Percentiles rank a stretch among this genome's conserved stretches.
Evolutionary conservation across 2,797 vertebrate species (phyloP).

Genomic region (Sebastes trivittatus): DNA sequence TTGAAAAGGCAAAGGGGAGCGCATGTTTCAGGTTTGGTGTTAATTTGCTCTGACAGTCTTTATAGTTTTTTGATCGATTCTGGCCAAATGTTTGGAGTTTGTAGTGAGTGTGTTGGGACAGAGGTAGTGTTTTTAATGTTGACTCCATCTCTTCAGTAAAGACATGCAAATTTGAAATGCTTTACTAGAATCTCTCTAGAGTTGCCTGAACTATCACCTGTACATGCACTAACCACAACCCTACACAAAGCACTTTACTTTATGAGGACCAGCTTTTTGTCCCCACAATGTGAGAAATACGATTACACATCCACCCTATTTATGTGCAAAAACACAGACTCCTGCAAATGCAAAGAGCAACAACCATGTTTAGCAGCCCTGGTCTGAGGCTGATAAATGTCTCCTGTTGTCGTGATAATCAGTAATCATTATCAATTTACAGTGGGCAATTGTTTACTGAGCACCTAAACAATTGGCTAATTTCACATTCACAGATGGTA

Average conservation of each 20-base stretch:
- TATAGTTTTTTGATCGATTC: conserved; percentile 30
- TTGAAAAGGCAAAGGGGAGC: conserved; percentile 59
- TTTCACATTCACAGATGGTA: conserved; percentile 56
- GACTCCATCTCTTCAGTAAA: neutral
- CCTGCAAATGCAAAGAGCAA: neutral
- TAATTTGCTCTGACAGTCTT: conserved; percentile 41
- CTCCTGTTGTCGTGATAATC: conserved; percentile 50
- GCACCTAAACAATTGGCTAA: conserved; percentile 47
- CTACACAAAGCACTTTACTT: neutral
- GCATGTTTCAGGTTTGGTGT: conserved; percentile 21
- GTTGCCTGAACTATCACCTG: neutral
- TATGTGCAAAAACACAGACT: neutral
- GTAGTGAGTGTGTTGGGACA: neutral
- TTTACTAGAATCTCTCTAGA: neutral
- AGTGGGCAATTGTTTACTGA: conserved; percentile 57
- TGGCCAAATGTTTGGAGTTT: conserved; percentile 21
- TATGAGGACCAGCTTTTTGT: no score
- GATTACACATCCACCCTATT: neutral
- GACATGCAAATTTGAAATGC: neutral
- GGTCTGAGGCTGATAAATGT: conserved; percentile 57
- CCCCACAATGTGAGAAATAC: neutral
- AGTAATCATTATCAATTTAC: conserved; percentile 73
- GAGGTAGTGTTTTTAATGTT: neutral
- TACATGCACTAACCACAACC: neutral
- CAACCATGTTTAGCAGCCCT: neutral